phyloP scores from a whole-genome alignment of 2,113 vertebrate genomes.

The Apodemus speciosus region DNA sequence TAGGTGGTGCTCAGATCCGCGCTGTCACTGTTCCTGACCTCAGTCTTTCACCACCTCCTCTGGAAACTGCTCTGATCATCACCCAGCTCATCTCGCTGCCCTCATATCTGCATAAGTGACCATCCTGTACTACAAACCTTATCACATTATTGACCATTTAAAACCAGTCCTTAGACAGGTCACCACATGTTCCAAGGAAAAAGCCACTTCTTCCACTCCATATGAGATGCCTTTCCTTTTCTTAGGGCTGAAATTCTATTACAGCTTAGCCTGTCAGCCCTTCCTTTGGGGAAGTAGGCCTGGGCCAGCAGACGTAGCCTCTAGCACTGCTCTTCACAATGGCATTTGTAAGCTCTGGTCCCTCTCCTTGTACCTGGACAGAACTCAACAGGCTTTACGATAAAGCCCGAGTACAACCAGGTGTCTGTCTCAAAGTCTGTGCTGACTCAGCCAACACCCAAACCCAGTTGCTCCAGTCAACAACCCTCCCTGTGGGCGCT shows the following conservation, averaged over 20 bases:
- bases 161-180: slow-evolving; percentile 23
- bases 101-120: neutral
- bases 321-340: neutral
- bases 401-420: neutral
- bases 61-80: slow-evolving; percentile 25
- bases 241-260: neutral
- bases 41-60: slow-evolving; percentile 39
- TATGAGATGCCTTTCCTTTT: neutral
- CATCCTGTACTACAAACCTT: neutral
- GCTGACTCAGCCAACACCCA: neutral
- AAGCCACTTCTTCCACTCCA: neutral
- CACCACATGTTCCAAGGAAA: neutral
- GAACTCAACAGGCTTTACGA: neutral
- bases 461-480: neutral
- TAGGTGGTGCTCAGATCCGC: neutral
- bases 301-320: neutral
- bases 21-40: neutral
- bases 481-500: neutral
- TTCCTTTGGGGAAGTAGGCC: neutral
- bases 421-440: neutral
- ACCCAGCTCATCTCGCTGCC: slow-evolving; percentile 4
- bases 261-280: neutral
- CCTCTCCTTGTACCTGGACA: neutral
- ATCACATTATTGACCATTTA: neutral
- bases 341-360: neutral